Evolutionary conservation across 1,140 invertebrate genomes (phyloP).

Genomic region (Pogonus chalceus): DNA sequence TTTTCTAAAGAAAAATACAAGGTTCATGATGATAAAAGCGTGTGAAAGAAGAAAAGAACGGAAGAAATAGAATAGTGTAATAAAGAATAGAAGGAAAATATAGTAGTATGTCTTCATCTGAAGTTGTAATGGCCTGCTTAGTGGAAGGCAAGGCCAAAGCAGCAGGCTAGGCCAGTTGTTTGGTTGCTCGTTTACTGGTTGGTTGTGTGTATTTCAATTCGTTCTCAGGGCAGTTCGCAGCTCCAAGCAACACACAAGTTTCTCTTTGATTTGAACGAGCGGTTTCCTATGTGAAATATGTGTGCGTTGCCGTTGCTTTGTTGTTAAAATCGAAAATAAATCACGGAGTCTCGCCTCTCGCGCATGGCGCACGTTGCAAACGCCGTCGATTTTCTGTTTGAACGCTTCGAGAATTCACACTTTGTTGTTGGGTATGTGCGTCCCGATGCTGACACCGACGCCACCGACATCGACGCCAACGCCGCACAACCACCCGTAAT

Average conservation of each 20-base stretch:
- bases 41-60: no score
- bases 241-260: not conserved
- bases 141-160: no score
- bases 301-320: not conserved
- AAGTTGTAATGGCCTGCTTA: conserved; percentile 1
- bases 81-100: no score
- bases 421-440: no score
- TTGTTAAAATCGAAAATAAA: conserved; percentile 8
- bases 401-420: conserved; percentile 5
- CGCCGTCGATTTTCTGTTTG: conserved; percentile 2
- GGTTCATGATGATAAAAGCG: no score
- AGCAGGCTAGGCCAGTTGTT: no score
- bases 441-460: not conserved
- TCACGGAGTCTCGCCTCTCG: no score
- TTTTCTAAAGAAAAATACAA: no score
- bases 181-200: no score
- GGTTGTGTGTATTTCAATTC: not conserved
- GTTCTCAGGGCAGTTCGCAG: not conserved
- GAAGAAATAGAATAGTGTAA: no score
- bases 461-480: not conserved
- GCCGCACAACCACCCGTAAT: not conserved
- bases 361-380: not conserved
- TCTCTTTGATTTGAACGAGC: conserved; percentile 5
- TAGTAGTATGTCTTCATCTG: no score
- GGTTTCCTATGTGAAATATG: conserved; percentile 2